Percentiles rank a stretch among this genome's conserved stretches.
Conservation (phyloP, 2,888 invertebrate genomes). For the Pristionchus japonicus region DNA sequence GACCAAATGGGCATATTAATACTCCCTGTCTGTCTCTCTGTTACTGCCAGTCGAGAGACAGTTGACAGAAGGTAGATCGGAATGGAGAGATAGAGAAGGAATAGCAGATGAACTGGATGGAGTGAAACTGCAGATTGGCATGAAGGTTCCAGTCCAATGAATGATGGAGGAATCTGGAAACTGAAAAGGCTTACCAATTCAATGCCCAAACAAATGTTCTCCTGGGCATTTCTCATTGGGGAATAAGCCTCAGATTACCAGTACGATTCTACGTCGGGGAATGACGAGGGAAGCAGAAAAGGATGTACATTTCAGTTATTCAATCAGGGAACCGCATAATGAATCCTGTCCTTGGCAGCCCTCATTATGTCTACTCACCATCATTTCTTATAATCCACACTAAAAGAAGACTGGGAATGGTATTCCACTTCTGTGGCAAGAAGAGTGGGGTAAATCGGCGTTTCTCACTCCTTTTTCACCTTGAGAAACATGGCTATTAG, state of each 20-base stretch:
- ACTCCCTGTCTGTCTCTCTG: background rate
- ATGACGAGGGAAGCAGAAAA: no score
- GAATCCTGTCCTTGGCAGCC: background rate
- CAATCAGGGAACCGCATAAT: background rate
- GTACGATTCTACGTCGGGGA: no score
- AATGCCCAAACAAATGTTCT: no score
- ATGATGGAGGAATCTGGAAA: background rate
- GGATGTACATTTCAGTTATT: background rate
- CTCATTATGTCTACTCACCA: background rate
- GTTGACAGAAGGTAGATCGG: slow-evolving; percentile 15
- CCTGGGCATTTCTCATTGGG: no score
- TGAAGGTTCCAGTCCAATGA: background rate
- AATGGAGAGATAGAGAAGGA: background rate
- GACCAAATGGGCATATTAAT: slow-evolving; percentile 24
- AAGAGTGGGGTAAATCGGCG: slow-evolving; percentile 24
- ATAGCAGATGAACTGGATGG: background rate
- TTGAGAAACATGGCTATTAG: slow-evolving; percentile 35
- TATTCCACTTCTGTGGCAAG: background rate
- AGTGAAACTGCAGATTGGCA: background rate
- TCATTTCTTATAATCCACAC: slow-evolving; percentile 27
- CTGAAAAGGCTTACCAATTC: no score
- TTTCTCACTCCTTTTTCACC: slow-evolving; percentile 2
- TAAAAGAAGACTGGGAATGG: slow-evolving; percentile 20
- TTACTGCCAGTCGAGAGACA: slow-evolving; percentile 36
- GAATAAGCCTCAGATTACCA: no score